These are phyloP conservation scores for Danionella dracula DNA, from an alignment of 2,797 vertebrate species.

Conservation along the genomic window DNA sequence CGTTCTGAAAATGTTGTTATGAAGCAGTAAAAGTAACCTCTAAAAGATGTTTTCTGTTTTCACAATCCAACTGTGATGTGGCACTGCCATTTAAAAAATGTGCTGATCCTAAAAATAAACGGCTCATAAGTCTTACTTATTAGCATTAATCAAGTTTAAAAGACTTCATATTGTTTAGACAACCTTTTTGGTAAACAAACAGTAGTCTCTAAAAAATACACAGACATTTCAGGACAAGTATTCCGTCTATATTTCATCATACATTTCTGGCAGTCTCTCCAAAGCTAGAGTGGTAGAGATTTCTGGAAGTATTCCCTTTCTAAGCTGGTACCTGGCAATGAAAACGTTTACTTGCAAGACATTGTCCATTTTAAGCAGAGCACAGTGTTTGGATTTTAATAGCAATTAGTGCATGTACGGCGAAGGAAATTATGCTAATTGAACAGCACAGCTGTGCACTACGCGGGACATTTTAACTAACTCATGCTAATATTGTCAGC, in stretches of 20 bases:
- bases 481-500: constrained; percentile 63
- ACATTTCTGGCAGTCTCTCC: background rate
- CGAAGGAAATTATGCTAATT: constrained; percentile 61
- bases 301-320: constrained; percentile 11
- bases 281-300: background rate
- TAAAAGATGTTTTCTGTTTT: too few relatives aligned
- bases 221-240: background rate
- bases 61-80: too few relatives aligned
- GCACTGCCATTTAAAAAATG: too few relatives aligned
- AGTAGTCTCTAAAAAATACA: too few relatives aligned
- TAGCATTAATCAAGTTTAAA: too few relatives aligned
- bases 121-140: too few relatives aligned
- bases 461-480: constrained; percentile 63
- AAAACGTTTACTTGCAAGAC: constrained; percentile 38
- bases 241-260: background rate
- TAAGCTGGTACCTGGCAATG: constrained; percentile 21
- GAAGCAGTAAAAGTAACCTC: too few relatives aligned
- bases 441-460: constrained; percentile 70
- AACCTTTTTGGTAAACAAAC: too few relatives aligned
- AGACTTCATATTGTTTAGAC: too few relatives aligned
- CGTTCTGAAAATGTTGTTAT: too few relatives aligned
- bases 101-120: too few relatives aligned
- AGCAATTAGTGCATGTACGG: constrained; percentile 56
- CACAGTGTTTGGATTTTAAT: constrained; percentile 45
- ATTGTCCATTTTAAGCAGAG: constrained; percentile 33